Conservation (phyloP, 2,797 vertebrate species). For the Pseudomugil tenellus region DNA sequence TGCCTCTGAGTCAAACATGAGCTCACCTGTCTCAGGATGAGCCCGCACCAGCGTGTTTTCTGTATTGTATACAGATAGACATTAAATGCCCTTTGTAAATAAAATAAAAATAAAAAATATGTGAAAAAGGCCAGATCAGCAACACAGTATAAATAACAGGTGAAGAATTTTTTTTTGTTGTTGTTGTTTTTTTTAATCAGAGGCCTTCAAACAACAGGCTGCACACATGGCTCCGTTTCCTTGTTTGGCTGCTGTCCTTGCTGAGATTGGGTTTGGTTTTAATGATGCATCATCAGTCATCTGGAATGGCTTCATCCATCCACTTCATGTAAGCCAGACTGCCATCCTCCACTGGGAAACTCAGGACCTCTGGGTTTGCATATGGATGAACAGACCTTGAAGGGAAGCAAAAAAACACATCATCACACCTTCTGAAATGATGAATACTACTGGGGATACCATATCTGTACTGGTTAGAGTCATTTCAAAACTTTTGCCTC, state of each 20-base stretch:
- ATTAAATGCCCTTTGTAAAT: constrained; percentile 12
- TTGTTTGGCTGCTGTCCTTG: constrained; percentile 7
- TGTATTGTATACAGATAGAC: not conserved
- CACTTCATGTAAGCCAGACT: constrained; percentile 84
- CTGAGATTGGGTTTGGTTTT: constrained; percentile 12
- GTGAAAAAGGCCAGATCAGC: constrained; percentile 26
- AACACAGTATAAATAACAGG: constrained; percentile 22
- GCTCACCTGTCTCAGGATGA: not conserved
- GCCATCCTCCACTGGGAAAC: constrained; percentile 85
- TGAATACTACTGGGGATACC: not conserved
- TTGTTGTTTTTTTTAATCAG: constrained; percentile 12
- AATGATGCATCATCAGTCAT: constrained; percentile 61
- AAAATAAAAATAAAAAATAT: not conserved
- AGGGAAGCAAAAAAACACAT: constrained; percentile 9
- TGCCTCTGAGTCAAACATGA: not conserved
- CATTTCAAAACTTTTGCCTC: not conserved
- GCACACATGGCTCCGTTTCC: constrained; percentile 9
- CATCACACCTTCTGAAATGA: not conserved
- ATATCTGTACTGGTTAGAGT: not conserved
- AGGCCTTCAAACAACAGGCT: constrained; percentile 9
- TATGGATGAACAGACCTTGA: constrained; percentile 89
- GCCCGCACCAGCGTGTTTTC: not conserved
- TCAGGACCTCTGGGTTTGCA: constrained; percentile 88
- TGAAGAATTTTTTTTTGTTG: constrained; percentile 10
- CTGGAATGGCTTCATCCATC: constrained; percentile 86